Base-by-base conservation (phyloP, 2,113 vertebrate species). In the Hipposideros armiger region DNA sequence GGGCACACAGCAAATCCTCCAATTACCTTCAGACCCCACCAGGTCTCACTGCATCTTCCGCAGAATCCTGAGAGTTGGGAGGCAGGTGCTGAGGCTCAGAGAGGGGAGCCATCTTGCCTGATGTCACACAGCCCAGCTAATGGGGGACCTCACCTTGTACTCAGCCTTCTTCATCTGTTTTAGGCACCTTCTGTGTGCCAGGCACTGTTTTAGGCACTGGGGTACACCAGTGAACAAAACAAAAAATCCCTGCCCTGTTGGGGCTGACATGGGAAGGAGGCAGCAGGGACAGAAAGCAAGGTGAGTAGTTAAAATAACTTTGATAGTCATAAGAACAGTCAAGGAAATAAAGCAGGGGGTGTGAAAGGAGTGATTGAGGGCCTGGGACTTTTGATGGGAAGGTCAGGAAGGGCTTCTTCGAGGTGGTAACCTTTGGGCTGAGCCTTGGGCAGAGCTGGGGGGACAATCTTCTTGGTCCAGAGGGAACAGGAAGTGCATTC, bases 1-100 rank as follows among this genome's bases (percentile, higher is more conserved):
- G 90, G 67, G 64, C 40, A 92, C 88, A 92, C 13, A 91, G 84
- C 60, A 67, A 82, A 64, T n/a, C 32, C 32, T 52, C 50, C 30
- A 20, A 11, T 42, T 50, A 50, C n/a, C 74, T 54, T 66, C 72
- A 81, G 70, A 42, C 7, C 0, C 16, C n/a, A 11, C 32, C 17
- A 7, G 7, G 8, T 28, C 85, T 87, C 22, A 45, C 47, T 19
- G 10, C 2, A 17, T 42, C 56, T 67, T 42, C 60, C 13, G 47
- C 32, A 50, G 66, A n/a, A 28, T 19, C 16, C 58, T 19, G 30
- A 69, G 52, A 28, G 9, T 42, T 20, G 5, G 40, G 20, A 17
- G 3, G 30, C 20, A 15, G 19, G 42, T 58, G 22, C 70, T 28
- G 36, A 64, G 66, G 81, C 56, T 62, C 36, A 67, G 66, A 80